A percentile compares a stretch with the other conserved stretches of the same genome.
Conservation (phyloP, 1,140 invertebrate genomes). For the Palaemon carinicauda region DNA sequence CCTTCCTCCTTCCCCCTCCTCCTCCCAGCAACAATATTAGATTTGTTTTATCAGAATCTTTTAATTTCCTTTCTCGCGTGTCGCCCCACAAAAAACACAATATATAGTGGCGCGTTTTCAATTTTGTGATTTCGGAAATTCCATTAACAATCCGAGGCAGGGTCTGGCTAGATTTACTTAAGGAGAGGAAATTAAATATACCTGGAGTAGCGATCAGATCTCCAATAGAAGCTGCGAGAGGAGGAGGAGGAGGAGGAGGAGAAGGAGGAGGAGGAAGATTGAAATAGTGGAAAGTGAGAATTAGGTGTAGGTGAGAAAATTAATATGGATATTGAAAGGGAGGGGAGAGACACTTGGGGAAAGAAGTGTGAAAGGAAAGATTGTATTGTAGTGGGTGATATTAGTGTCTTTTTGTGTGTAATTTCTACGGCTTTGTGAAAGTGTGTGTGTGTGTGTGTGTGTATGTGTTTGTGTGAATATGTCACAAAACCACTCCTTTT, state of each 20-base stretch:
- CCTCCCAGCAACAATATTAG: constrained; percentile 26
- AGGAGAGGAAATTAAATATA: constrained; percentile 57
- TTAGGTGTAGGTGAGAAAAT: not conserved
- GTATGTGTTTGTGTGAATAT: no score
- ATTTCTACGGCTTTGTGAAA: no score
- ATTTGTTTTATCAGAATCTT: constrained; percentile 43
- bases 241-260: not conserved
- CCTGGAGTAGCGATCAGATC: constrained; percentile 49
- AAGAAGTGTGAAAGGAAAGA: not conserved
- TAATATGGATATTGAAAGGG: not conserved
- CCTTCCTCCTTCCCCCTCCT: not conserved
- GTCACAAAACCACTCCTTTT: no score
- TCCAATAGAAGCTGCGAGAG: constrained; percentile 35
- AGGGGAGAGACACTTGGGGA: not conserved
- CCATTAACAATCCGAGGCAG: constrained; percentile 52
- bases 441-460: no score
- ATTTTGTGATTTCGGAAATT: constrained; percentile 54
- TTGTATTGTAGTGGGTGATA: not conserved
- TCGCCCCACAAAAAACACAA: constrained; percentile 34
- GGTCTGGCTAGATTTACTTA: constrained; percentile 55
- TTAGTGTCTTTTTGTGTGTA: not conserved
- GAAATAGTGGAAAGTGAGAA: not conserved
- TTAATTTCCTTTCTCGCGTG: constrained; percentile 44
- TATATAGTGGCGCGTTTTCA: constrained; percentile 37
- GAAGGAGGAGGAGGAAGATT: not conserved